Evolutionary conservation across 2,888 invertebrate species (phyloP), one percentile per base, ranked within the genome.

Genomic region (Colletes collaris): DNA sequence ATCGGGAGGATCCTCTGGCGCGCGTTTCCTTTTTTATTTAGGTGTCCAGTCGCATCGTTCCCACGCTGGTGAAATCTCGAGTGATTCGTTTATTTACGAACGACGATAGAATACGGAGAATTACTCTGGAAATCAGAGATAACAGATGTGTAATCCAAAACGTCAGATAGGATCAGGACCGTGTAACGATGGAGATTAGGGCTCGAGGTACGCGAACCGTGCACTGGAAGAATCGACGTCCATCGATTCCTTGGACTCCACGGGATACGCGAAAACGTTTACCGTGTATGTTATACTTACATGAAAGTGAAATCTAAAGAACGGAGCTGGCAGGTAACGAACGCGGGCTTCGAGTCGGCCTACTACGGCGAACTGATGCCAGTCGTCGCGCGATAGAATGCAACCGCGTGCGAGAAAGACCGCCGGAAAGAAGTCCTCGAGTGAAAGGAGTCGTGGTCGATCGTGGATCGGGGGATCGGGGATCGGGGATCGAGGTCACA

Each of bases 381-480:
- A 56, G 50, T 60, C 67, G 70, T 68, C n/a, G 10, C 56, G 59
- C 44, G 76, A 63, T 19, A 37, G 76, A 82, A 76, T 68, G 79
- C 49, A 72, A 66, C 58, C 72, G 69, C 55, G 73, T 69, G 79
- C 76, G 82, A 83, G 88, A 88, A 89, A 89, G 88, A 87, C 58
- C 64, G 88, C 87, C 87, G 86, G 86, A 88, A 90, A 88, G 89
- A 89, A 88, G 89, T 90, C 90, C 89, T 89, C 77, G 89, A 92
- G 93, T 93, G 93, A 93, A 93, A 93, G 93, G 93, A 89, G 88
- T 81, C 80, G 77, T 56, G 84, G 77, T 56, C 84, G 87, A 89
- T 90, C 83, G 89, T 85, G 88, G 91, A 92, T 92, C 89, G 92
- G 92, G 92, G 92, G 27, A 40, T 40, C 80, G 77, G 55, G 84